These are phyloP conservation scores for Sorex fumeus DNA, from an alignment of 2,113 vertebrate genomes.

Conservation along the genomic window DNA sequence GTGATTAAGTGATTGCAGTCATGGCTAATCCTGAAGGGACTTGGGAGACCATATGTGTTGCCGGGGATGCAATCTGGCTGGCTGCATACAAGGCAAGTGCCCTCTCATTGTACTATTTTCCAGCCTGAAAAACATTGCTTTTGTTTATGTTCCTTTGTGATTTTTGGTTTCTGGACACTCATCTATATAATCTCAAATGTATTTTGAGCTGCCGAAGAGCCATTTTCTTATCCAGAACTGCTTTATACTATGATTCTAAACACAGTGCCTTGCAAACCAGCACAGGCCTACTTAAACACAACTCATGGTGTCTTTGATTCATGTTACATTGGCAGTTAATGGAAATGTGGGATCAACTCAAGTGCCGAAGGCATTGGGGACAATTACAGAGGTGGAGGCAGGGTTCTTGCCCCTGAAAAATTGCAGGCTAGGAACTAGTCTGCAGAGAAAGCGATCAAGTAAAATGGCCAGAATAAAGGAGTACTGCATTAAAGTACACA, in stretches of 20 bases:
- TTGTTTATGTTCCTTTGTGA: neutral
- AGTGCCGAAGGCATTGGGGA: neutral
- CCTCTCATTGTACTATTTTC: too few species aligned
- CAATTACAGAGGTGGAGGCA: neutral
- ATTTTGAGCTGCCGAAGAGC: slow-evolving; percentile 7
- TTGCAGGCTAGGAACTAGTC: neutral
- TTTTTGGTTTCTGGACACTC: neutral
- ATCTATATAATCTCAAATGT: neutral
- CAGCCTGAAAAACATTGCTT: neutral
- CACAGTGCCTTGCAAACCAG: neutral
- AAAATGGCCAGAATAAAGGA: neutral
- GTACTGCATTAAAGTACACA: too few species aligned
- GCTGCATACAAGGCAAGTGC: too few species aligned
- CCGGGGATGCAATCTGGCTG: too few species aligned
- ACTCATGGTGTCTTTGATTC: slow-evolving; percentile 9
- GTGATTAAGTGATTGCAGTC: too few species aligned
- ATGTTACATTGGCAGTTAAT: neutral
- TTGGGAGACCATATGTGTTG: too few species aligned
- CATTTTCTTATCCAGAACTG: slow-evolving; percentile 36
- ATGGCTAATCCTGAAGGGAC: too few species aligned
- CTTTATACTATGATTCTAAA: neutral
- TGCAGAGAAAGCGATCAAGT: neutral
- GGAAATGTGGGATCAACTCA: neutral
- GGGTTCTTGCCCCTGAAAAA: neutral
- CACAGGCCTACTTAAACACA: neutral